Evolutionary conservation across 37 sponge, comb jelly and placozoan species (phyloP), one percentile per base, ranked within the genome.

Genomic region (Diacarnus erythraeanus): DNA sequence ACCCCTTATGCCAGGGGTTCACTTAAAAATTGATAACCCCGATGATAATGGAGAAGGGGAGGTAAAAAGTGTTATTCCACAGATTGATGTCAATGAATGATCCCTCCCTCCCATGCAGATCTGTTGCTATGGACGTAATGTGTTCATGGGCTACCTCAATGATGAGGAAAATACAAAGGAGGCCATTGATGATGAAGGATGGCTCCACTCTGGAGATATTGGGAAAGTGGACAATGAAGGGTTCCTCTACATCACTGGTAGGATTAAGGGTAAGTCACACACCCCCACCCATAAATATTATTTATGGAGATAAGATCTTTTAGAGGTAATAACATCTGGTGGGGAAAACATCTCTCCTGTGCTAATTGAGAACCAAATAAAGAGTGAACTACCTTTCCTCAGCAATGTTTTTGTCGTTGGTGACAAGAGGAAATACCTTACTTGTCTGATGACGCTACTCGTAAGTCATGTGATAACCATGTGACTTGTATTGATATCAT

Each of bases 141-240:
- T 97, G 57, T 94, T 97, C 81, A 97, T 97, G 97, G 97, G 97
- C 10, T 97, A 97, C 57, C 86, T 90, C 36, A 84, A 84, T 30
- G 82, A 90, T 54, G 92, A 88, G 59, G 94, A 91, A 74, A 97
- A 97, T 84, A 94, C 97, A 1, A 71, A 64, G 35, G 89, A 91
- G 36, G 68, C 95, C 58, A 78, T 97, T 57, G 97, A 97, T 74
- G 67, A 84, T 38, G 87, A 94, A 18, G 91, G 97, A 35, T 97
- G 97, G 97, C 84, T 97, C 38, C 97, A 97, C 71, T 84, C 90
- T 33, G 97, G 95, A 29, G 97, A 97, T 82, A 80, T 97, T 42
- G 97, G 92, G 20, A 83, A 69, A 22, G 23, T 88, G 31, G 97
- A 96, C 60, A 34, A 80, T 75, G 81, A 87, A 64, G 85, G 85